These are phyloP conservation scores for Ochotona princeps DNA, from an alignment of 2,113 vertebrate genomes.

Conservation along the genomic window DNA sequence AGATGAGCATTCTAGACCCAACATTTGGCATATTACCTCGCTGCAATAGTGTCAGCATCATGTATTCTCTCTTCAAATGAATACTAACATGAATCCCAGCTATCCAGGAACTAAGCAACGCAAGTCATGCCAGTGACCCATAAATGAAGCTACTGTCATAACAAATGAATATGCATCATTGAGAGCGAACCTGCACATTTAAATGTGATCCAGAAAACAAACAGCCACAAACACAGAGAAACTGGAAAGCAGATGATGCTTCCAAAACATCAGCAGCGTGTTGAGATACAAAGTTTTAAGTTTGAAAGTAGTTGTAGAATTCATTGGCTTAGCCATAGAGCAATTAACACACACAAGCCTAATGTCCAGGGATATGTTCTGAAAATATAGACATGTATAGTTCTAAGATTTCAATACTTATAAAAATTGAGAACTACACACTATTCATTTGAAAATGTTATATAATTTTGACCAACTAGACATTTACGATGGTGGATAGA, in stretches of 20 bases:
- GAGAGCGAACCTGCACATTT: neutral
- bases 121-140: conserved; percentile 29
- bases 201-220: neutral
- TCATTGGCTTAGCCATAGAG: neutral
- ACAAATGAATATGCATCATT: conserved; percentile 18
- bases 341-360: neutral
- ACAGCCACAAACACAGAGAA: neutral
- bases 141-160: neutral
- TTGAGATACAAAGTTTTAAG: neutral
- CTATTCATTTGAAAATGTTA: neutral
- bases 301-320: neutral
- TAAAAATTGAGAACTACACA: neutral
- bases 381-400: neutral
- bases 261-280: neutral
- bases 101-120: conserved; percentile 55
- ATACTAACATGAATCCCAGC: neutral
- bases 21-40: neutral
- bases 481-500: neutral
- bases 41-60: neutral
- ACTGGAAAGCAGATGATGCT: neutral
- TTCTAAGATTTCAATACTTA: neutral
- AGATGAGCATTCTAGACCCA: neutral
- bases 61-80: conserved; percentile 34
- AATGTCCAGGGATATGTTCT: neutral
- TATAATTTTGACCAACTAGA: neutral